These are phyloP conservation scores for Hippocampus barbouri DNA, from an alignment of 2,113 vertebrate species.

Conservation along the genomic window DNA sequence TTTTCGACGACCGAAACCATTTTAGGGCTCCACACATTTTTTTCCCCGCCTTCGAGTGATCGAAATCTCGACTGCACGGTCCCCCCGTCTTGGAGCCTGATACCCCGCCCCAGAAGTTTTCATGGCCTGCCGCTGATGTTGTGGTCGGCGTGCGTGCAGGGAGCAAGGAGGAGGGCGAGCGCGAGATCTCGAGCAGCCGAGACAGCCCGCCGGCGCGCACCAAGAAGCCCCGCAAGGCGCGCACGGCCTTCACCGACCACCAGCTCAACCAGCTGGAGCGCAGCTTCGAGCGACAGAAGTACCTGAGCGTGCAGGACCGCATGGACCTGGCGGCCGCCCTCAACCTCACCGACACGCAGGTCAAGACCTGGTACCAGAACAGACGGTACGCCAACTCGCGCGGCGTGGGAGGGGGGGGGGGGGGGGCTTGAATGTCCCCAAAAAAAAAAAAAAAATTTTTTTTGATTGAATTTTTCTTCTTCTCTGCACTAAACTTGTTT, in stretches of 20 bases:
- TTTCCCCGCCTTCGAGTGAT: not conserved
- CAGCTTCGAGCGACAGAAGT: slow-evolving; percentile 97
- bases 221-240: slow-evolving; percentile 95
- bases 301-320: slow-evolving; percentile 97
- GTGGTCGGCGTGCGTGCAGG: slow-evolving; percentile 58
- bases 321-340: slow-evolving; percentile 97
- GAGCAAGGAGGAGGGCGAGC: slow-evolving; percentile 92
- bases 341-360: slow-evolving; percentile 93
- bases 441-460: not conserved
- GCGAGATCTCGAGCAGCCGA: slow-evolving; percentile 95
- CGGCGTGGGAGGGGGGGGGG: too few species aligned
- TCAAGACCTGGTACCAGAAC: slow-evolving; percentile 97
- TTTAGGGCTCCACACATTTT: not conserved
- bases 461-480: too few species aligned
- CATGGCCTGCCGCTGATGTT: not conserved
- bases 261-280: slow-evolving; percentile 97
- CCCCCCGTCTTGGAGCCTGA: too few species aligned
- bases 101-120: too few species aligned
- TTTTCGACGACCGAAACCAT: too few species aligned
- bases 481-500: too few species aligned
- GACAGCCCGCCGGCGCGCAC: slow-evolving; percentile 90
- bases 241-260: slow-evolving; percentile 96
- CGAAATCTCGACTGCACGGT: not conserved
- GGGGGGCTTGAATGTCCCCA: not conserved
- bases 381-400: slow-evolving; percentile 66